Base-by-base conservation (phyloP, 1,140 invertebrate genomes). In the Rhynchophorus ferrugineus region DNA sequence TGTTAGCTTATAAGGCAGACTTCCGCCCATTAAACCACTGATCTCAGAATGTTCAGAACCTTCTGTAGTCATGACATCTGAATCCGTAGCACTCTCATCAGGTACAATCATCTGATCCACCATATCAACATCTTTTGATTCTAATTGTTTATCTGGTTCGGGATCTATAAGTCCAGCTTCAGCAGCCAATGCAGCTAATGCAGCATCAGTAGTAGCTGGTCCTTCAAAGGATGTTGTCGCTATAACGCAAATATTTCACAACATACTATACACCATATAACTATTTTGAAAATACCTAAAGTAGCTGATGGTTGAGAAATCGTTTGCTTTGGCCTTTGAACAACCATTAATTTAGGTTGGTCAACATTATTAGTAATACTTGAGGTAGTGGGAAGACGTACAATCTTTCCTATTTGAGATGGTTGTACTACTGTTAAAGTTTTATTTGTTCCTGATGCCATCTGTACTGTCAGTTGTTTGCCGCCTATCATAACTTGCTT, bases 401-500 rank as follows among this genome's bases (percentile, higher is more conserved):
- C 57, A 20, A 69, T 66, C 60, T 69, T 69, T 11, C 65, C 61
- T 18, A 56, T 9, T 48, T 63, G 54, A 24, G 58, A 59, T 1
- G 64, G 58, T 52, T 62, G 62, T 18, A 62, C 58, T 14, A 73
- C 61, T 0, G 69, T 71, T 14, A 71, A 62, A 1, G 68, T 69
- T 63, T 71, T 74, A 20, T 63, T 65, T 14, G 59, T 57, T 1
- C 64, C 60, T 37, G 58, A 59, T 6, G 65, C 63, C 62, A 69
- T 65, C 58, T 69, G 68, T 17, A 85, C 71, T 2, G 83, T 84
- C 1, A 85, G 78, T 3, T 81, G 80, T 68, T 85, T 85, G 1
- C 83, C 83, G n/a, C 80, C 75, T 58, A 83, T 74, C 24, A 79
- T 77, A 17, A 83, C 73, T 14, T 78, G 71, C 61, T 82, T 80